phyloP scores from a whole-genome alignment of 2,888 invertebrate species.

The Perizoma flavofasciatum region DNA sequence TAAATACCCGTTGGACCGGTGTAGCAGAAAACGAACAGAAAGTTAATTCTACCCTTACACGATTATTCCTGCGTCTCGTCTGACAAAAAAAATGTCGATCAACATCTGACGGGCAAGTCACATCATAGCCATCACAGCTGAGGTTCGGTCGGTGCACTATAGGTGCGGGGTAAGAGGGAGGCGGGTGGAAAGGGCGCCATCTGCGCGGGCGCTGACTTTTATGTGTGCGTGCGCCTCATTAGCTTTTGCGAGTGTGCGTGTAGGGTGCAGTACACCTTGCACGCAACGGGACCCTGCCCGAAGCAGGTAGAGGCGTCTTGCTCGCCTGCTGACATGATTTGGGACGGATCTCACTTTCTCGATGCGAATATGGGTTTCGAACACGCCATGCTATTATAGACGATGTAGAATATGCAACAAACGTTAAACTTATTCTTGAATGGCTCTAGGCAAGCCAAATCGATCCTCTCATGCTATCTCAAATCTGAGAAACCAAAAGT shows the following conservation, averaged over 20 bases:
- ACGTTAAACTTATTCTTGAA: conserved; percentile 23
- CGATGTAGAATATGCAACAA: conserved; percentile 24
- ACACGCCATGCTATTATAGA: conserved; percentile 39
- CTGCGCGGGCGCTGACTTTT: conserved; percentile 52
- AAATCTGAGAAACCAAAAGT: neutral
- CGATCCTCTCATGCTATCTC: neutral
- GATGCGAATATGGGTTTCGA: conserved; percentile 67
- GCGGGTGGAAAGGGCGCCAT: conserved; percentile 50
- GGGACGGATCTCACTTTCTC: conserved; percentile 70
- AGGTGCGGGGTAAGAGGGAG: conserved; percentile 45
- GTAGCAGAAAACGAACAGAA: conserved; percentile 34
- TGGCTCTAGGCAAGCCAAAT: conserved; percentile 11
- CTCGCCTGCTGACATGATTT: conserved; percentile 70
- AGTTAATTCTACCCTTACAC: conserved; percentile 44
- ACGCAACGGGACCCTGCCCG: conserved; percentile 75
- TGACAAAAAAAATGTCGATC: conserved; percentile 67
- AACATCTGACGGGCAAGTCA: conserved; percentile 68
- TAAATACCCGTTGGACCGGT: conserved; percentile 39
- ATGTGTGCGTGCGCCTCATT: conserved; percentile 46
- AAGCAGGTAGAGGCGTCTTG: conserved; percentile 71
- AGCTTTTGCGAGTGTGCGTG: conserved; percentile 47
- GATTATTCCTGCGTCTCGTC: conserved; percentile 40
- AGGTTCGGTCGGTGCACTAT: conserved; percentile 75
- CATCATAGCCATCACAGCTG: conserved; percentile 52
- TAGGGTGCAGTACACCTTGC: conserved; percentile 77